Base-by-base conservation (phyloP, 2,888 invertebrate genomes). In the Nomada fucata region DNA sequence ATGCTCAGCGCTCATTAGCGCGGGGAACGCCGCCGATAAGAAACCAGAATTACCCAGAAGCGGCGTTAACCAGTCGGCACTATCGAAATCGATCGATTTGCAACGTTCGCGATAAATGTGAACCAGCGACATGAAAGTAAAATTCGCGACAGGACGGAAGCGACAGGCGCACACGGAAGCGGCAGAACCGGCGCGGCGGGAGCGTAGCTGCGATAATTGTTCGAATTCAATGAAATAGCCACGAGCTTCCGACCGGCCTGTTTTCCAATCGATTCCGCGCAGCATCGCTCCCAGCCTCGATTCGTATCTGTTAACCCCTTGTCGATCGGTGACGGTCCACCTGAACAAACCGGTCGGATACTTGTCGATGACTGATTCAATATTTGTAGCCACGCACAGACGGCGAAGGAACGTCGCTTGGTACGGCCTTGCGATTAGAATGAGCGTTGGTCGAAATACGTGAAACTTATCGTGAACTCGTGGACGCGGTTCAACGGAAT, bases 261-360 rank as follows among this genome's bases (percentile, higher is more conserved):
- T 82, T 79, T 76, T 50, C 55, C 74, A 60, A 69, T 80, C 77
- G 78, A 86, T 85, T 79, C 79, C 79, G 81, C 84, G 84, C 70
- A 84, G 84, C 70, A 76, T 60, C 53, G 68, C 65, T 53, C 65
- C 61, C 68, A 61, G 74, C 50, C 65, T 86, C 82, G 76, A 59
- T 73, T 65, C 44, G 47, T 20, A 61, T 42, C 65, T 76, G 44
- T 69, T 44, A 70, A 69, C 85, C 26, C 68, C 50, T 65, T 57
- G 61, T 64, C 63, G 74, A 57, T 55, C 69, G 74, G 23, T 47
- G 70, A 64, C 79, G 65, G 61, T 67, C 78, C 87, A 88, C 87
- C 83, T 88, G 88, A 76, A 72, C 80, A 87, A 88, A 88, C 80
- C 69, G 36, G 65, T 29, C 65, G 67, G 36, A 64, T 87, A 72